These are phyloP conservation scores for Cyclophora punctaria DNA, from an alignment of 2,888 invertebrate genomes.

Conservation along the genomic window DNA sequence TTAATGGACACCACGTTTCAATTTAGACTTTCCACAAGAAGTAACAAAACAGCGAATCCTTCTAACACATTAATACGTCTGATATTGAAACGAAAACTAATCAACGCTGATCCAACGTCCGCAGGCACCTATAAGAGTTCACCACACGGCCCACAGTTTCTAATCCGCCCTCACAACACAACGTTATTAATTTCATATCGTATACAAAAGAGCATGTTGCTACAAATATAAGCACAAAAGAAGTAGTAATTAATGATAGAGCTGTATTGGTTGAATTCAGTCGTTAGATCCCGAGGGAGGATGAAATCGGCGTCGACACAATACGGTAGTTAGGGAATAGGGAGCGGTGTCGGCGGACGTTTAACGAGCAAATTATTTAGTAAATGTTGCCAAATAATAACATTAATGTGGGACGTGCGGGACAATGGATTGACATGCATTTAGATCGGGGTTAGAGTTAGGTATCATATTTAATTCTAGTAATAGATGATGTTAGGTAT, in stretches of 20 bases:
- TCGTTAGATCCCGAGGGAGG: slow-evolving; percentile 53
- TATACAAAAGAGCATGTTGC: slow-evolving; percentile 64
- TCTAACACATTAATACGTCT: not conserved
- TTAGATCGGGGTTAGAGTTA: no score
- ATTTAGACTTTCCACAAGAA: no score
- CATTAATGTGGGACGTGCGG: slow-evolving; percentile 48
- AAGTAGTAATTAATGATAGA: slow-evolving; percentile 62
- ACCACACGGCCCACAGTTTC: slow-evolving; percentile 38
- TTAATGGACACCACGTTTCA: no score
- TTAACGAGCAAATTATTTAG: slow-evolving; percentile 74
- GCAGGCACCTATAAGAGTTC: slow-evolving; percentile 39
- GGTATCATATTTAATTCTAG: no score
- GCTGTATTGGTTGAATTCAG: slow-evolving; percentile 59
- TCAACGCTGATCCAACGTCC: slow-evolving; percentile 31
- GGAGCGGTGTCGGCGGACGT: slow-evolving; percentile 59
- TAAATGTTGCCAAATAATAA: slow-evolving; percentile 75
- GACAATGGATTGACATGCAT: no score
- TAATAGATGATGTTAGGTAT: no score
- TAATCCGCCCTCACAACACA: slow-evolving; percentile 43
- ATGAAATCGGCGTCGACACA: slow-evolving; percentile 37
- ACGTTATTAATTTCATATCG: slow-evolving; percentile 58
- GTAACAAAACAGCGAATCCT: no score
- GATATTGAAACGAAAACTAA: slow-evolving; percentile 40
- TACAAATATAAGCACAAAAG: slow-evolving; percentile 64
- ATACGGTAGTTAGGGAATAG: slow-evolving; percentile 65